These are phyloP conservation scores for Gallinago nigripennis DNA, from an alignment of 2,797 vertebrate species.

Conservation along the genomic window DNA sequence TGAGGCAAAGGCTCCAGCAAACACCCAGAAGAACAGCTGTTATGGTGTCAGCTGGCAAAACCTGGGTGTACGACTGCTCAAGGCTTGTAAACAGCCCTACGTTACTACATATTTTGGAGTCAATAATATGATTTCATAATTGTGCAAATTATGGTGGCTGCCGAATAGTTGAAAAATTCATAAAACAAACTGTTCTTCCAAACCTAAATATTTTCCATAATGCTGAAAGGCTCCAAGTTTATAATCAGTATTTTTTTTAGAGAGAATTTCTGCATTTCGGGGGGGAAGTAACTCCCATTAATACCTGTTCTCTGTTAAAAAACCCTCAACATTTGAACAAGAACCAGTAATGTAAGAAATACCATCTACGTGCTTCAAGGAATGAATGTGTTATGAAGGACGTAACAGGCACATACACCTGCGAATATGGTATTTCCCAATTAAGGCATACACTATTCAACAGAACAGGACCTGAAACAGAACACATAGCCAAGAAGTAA, in stretches of 20 bases:
- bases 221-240: neutral
- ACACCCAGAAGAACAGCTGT: neutral
- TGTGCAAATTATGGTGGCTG: neutral
- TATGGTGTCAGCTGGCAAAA: neutral
- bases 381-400: too few relatives aligned
- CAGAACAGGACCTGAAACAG: neutral
- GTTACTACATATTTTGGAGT: neutral
- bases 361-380: neutral
- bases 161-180: neutral
- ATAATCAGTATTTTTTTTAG: neutral
- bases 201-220: neutral
- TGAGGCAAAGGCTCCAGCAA: neutral
- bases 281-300: neutral
- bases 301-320: neutral
- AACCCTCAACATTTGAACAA: neutral
- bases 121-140: neutral
- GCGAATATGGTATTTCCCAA: accelerated
- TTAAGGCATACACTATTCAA: neutral
- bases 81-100: neutral
- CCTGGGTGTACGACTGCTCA: neutral
- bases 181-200: neutral
- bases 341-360: neutral
- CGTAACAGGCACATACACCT: neutral
- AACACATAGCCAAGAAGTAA: neutral
- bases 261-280: neutral